Evolutionary conservation across 53 echinoderm and acorn worm genomes (phyloP).

Genomic region (Zoroaster sp.): DNA sequence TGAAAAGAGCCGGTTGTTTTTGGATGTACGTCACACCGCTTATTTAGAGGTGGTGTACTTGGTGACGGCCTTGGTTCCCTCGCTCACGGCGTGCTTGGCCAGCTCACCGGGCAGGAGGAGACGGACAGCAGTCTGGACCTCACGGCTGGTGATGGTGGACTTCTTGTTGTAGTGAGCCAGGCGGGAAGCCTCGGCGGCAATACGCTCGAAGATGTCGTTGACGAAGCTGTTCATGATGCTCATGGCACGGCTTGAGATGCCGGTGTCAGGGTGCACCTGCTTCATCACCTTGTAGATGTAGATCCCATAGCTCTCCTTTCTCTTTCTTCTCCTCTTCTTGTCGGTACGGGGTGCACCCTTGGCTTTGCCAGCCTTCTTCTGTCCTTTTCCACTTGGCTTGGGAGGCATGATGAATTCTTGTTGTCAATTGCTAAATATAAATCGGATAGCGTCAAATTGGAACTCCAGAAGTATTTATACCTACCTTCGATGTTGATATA

Average conservation of each 20-base stretch:
- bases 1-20: constrained; percentile 57
- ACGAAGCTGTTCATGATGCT: constrained; percentile 85
- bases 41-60: constrained; percentile 72
- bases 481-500: neutral
- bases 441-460: neutral
- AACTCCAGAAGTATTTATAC: neutral
- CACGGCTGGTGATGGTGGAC: constrained; percentile 81
- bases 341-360: constrained; percentile 45
- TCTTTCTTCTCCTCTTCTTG: constrained; percentile 54
- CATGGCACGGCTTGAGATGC: constrained; percentile 73
- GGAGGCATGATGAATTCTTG: constrained; percentile 70
- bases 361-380: constrained; percentile 81
- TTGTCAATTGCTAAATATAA: neutral
- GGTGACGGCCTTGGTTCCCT: constrained; percentile 89
- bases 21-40: neutral
- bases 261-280: constrained; percentile 91
- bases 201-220: constrained; percentile 87
- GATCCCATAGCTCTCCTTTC: constrained; percentile 88
- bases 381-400: constrained; percentile 78
- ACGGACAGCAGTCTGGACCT: constrained; percentile 79
- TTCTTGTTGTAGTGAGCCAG: constrained; percentile 89
- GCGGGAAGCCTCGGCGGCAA: constrained; percentile 55
- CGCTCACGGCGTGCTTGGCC: constrained; percentile 83
- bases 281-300: constrained; percentile 95
- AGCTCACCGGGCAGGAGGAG: constrained; percentile 84